A percentile compares a stretch with the other conserved stretches of the same genome.
phyloP scores from a whole-genome alignment of 2,888 invertebrate species.

The Tortrix viridana region DNA sequence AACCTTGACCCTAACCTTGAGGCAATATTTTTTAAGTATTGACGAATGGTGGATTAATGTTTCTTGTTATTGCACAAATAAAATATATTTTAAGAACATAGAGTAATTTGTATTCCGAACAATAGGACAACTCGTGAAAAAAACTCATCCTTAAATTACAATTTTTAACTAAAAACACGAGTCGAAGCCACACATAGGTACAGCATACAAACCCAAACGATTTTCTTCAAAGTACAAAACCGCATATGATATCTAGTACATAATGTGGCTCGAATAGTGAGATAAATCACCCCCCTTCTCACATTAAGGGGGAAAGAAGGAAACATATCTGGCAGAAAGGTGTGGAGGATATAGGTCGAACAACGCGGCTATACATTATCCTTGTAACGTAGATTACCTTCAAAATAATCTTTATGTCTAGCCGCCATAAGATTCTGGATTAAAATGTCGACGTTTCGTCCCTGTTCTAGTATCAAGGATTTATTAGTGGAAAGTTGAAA shows the following conservation, averaged over 20 bases:
- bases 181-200: background rate
- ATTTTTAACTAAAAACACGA: background rate
- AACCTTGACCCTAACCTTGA: too few relatives aligned
- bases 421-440: constrained; percentile 30
- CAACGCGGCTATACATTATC: constrained; percentile 26
- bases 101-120: too few relatives aligned
- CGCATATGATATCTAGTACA: constrained; percentile 12
- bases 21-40: too few relatives aligned
- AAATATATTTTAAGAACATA: too few relatives aligned
- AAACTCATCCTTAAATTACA: too few relatives aligned
- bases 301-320: constrained; percentile 30
- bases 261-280: constrained; percentile 28
- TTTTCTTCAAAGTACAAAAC: constrained; percentile 9
- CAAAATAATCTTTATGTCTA: constrained; percentile 33
- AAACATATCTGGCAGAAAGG: constrained; percentile 30
- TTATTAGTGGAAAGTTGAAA: too few relatives aligned
- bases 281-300: constrained; percentile 36
- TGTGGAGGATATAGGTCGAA: constrained; percentile 20
- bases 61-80: too few relatives aligned
- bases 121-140: too few relatives aligned
- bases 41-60: too few relatives aligned
- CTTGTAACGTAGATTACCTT: constrained; percentile 28
- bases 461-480: background rate
- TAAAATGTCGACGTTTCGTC: constrained; percentile 18
- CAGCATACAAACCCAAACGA: constrained; percentile 5